A percentile compares a stretch with the other conserved stretches of the same genome.
Conservation (phyloP, 2,797 vertebrate species). For the Neostethus bicornis region DNA sequence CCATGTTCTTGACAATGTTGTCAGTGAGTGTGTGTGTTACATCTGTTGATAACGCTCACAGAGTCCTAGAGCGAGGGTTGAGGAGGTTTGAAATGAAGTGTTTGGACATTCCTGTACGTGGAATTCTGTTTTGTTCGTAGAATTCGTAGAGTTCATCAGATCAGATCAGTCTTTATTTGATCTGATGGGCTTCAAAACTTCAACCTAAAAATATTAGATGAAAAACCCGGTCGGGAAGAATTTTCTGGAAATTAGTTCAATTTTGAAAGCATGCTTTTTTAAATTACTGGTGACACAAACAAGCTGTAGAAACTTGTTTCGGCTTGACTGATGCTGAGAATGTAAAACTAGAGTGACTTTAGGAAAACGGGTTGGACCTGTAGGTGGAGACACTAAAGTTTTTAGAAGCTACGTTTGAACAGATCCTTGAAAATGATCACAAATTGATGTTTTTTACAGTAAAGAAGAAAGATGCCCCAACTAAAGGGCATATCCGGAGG, state of each 20-base stretch:
- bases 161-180: conserved; percentile 37
- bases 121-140: conserved; percentile 39
- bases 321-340: not conserved
- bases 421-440: no score
- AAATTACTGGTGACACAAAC: not conserved
- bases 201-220: conserved; percentile 13
- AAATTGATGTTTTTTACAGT: no score
- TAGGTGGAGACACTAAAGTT: no score
- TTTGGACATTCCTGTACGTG: conserved; percentile 42
- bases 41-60: conserved; percentile 57
- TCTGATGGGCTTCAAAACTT: conserved; percentile 40
- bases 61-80: conserved; percentile 36
- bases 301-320: not conserved
- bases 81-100: conserved; percentile 58
- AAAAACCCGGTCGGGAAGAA: not conserved
- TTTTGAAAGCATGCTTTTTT: not conserved
- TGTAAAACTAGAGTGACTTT: not conserved
- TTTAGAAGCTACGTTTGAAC: no score
- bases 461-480: no score
- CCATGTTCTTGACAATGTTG: conserved; percentile 55
- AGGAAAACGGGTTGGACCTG: no score
- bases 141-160: conserved; percentile 31
- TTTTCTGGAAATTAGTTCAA: not conserved
- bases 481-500: no score
- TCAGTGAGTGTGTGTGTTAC: conserved; percentile 34